Evolutionary conservation across 1,140 invertebrate species (phyloP), one percentile per base, ranked within the genome.

Genomic region (Drosophila insularis): DNA sequence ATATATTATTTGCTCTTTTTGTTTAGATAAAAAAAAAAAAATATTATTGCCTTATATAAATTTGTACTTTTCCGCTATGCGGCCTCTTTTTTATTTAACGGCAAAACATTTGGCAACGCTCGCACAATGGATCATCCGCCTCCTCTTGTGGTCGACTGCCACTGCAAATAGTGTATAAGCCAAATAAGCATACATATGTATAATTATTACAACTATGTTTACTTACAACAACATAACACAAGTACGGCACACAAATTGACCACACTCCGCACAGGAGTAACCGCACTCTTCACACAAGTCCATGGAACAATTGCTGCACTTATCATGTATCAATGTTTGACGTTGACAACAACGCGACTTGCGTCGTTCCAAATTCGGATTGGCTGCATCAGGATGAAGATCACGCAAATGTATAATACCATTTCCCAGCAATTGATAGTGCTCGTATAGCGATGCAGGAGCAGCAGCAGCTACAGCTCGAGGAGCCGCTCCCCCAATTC

Each of bases 141-240:
- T 78, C 68, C 10, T 78, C 68, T 8, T 78, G 63, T 0, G 54
- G 62, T 19, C 55, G 39, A 32, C 78, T 69, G 0, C 81, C 78
- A n/a, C 85, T 89, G 50, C 0, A 63, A 58, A 1, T 7, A 2
- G 10, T 8, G 31, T 3, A n/a, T 3, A 8, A 19, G 5, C 0
- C 21, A n/a, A 32, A 8, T n/a, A n/a, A n/a, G n/a, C n/a, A n/a
- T n/a, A n/a, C n/a, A n/a, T n/a, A n/a, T n/a, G n/a, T n/a, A n/a
- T n/a, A n/a, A n/a, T n/a, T n/a, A n/a, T n/a, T n/a, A n/a, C n/a
- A n/a, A n/a, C n/a, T n/a, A n/a, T n/a, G n/a, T n/a, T 6, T 13
- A 90, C 89, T 84, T 53, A 91, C 90, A 91, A 91, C 14, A 91
- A n/a, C 1, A 75, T 76, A 0, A 91, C 86, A 55, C 90, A 91